Evolutionary conservation across 2,113 vertebrate genomes (phyloP).

Genomic region (Clarias magur): DNA sequence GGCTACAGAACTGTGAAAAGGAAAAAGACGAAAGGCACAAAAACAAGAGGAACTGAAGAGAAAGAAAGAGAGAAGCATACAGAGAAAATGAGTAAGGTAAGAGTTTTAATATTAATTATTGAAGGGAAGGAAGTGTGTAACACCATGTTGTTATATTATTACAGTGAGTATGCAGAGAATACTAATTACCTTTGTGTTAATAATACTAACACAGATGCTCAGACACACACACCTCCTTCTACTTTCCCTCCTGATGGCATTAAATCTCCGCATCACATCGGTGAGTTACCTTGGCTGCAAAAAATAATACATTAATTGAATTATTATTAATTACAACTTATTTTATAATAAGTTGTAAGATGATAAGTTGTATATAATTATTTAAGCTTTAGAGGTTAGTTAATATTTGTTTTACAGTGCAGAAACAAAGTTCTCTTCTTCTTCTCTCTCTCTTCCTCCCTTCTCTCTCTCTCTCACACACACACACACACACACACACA

Average conservation of each 20-base stretch:
- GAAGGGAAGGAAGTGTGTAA: not conserved
- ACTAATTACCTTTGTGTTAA: not conserved
- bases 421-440: not conserved
- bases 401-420: not conserved
- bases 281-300: slow-evolving; percentile 15
- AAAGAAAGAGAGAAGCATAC: not conserved
- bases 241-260: slow-evolving; percentile 1
- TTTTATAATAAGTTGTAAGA: not conserved
- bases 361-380: no score
- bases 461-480: not conserved
- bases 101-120: not conserved
- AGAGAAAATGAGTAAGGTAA: not conserved
- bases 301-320: not conserved
- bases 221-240: not conserved
- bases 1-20: slow-evolving; percentile 45
- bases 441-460: not conserved
- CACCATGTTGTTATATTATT: not conserved
- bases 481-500: not conserved
- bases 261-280: not conserved
- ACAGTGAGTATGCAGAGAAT: slow-evolving; percentile 56
- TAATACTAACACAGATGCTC: not conserved
- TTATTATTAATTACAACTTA: not conserved
- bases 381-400: not conserved
- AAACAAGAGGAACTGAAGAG: no score
- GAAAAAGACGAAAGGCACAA: not conserved